Evolutionary conservation across 2,113 vertebrate genomes (phyloP), one percentile per base, ranked within the genome.

Genomic region (Nipponia nippon): DNA sequence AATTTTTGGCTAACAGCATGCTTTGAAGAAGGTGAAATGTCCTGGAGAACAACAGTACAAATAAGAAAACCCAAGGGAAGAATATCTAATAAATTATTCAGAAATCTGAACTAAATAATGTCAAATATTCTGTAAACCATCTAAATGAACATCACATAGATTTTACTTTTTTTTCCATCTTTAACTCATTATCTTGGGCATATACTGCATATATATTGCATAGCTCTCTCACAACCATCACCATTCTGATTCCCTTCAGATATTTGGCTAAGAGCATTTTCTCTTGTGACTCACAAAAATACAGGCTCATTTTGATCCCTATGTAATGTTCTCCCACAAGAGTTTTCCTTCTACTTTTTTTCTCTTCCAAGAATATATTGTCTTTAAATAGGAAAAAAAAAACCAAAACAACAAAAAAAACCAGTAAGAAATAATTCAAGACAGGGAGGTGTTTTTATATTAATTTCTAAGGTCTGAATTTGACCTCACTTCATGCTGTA

Each of bases 21-120:
- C 29, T 85, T 87, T 94, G 66, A 91, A 89, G 63, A 72, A 86
- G 69, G 80, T 84, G 38, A 94, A 95, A 85, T 87, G 36, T 36
- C n/a, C 50, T 72, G 53, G 44, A 89, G 30, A 93, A 42, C 38
- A 83, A 36, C 10, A 89, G 32, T 62, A 65, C 25, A 29, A 53
- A 65, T 50, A 82, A 53, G 58, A 92, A 94, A 77, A 85, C 18
- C 6, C 65, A 62, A 83, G 53, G 36, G 46, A 94, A 90, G n/a
- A 58, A n/a, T 50, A 73, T 38, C 17, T 90, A 83, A 83, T 70
- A 90, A 94, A 86, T 47, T 80, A 86, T 55, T 86, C 32, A 29
- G 26, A 76, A 90, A 42, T 62, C 40, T 90, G 55, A 95, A 88
- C 44, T 77, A 65, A 92, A 88, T 73, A 56, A 70, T 66, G 19